A percentile compares a stretch with the other conserved stretches of the same genome.
These are phyloP conservation scores for Rhipidura dahli DNA, from an alignment of 2,113 vertebrate species.

Conservation along the genomic window DNA sequence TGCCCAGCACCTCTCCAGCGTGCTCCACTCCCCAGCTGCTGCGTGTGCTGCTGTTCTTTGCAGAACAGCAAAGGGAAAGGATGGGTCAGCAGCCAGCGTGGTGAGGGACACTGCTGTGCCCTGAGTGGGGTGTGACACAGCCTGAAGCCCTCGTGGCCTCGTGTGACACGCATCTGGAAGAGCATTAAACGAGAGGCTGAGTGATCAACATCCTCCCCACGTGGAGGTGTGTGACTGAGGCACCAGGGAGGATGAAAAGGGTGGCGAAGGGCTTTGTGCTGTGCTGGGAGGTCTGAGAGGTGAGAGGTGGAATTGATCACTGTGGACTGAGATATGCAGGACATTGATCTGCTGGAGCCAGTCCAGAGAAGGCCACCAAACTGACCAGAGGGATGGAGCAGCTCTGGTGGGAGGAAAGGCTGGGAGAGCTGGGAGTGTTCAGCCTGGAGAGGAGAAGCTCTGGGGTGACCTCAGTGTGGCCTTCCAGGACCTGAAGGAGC, in stretches of 20 bases:
- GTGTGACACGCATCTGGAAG: not conserved
- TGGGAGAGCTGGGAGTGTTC: not conserved
- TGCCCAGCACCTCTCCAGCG: not conserved
- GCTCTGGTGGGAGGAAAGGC: not conserved
- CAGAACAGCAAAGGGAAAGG: no score
- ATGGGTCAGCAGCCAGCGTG: not conserved
- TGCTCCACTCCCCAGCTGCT: fast-evolving
- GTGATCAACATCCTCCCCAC: not conserved
- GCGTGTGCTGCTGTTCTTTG: not conserved
- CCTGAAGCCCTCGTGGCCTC: not conserved
- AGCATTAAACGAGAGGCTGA: not conserved
- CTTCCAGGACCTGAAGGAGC: not conserved
- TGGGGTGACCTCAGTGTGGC: fast-evolving
- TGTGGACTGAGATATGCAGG: not conserved
- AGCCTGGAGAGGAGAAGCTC: not conserved
- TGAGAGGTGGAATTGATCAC: not conserved
- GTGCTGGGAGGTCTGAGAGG: fast-evolving
- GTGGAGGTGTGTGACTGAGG: fast-evolving
- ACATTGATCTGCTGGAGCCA: not conserved
- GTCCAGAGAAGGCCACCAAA: not conserved
- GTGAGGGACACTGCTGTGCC: not conserved
- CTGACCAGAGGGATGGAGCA: not conserved
- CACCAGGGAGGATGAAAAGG: not conserved
- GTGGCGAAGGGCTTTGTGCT: not conserved
- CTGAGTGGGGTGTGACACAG: not conserved